Evolutionary conservation across 2,888 invertebrate species (phyloP).

Genomic region (Nomada fabriciana): DNA sequence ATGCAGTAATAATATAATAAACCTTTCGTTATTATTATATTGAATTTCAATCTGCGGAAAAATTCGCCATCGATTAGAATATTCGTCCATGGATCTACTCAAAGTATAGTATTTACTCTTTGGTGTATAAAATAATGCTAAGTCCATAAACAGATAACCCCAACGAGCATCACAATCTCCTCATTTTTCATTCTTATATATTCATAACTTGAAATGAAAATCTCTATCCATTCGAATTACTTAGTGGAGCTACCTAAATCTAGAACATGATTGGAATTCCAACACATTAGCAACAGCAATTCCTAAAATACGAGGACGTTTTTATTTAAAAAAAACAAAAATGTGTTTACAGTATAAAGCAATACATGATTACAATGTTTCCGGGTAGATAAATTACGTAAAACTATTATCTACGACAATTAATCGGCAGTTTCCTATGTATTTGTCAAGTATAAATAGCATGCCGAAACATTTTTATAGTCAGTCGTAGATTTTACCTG

Average conservation of each 20-base stretch:
- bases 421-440: not conserved
- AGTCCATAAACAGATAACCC: not conserved
- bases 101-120: no score
- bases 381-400: conserved; percentile 27
- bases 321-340: not conserved
- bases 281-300: no score
- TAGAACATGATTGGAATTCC: no score
- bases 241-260: no score
- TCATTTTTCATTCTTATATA: no score
- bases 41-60: no score
- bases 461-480: not conserved
- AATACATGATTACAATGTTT: not conserved
- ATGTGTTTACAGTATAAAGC: not conserved
- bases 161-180: not conserved
- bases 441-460: conserved; percentile 32
- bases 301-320: not conserved
- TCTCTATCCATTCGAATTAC: no score
- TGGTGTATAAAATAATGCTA: not conserved
- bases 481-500: conserved; percentile 8
- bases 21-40: no score
- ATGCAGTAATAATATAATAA: no score
- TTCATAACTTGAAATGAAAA: no score
- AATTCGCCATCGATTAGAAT: not conserved
- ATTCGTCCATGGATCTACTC: no score
- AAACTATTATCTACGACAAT: conserved; percentile 12